phyloP scores from a whole-genome alignment of 2,113 vertebrate genomes.

The Thunnus thynnus region DNA sequence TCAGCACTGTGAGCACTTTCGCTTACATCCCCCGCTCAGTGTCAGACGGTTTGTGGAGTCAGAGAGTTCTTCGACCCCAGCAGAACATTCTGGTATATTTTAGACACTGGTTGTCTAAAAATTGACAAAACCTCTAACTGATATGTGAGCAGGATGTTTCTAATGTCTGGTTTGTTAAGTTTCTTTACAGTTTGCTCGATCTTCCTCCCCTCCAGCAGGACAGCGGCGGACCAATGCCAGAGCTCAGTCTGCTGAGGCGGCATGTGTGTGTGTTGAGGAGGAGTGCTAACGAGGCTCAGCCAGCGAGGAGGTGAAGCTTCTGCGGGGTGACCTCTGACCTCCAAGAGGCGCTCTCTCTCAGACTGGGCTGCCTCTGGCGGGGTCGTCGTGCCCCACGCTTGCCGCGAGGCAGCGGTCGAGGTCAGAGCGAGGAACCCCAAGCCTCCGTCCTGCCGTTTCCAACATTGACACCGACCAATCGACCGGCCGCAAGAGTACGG shows the following conservation, averaged over 20 bases:
- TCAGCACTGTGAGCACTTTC: constrained; percentile 49
- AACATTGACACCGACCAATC: constrained; percentile 60
- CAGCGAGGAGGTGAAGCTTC: constrained; percentile 64
- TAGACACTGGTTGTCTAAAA: constrained; percentile 40
- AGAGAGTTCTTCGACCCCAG: constrained; percentile 53
- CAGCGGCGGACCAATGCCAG: constrained; percentile 63
- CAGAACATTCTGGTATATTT: constrained; percentile 41
- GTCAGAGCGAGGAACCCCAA: constrained; percentile 67
- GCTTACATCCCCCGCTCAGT: constrained; percentile 51
- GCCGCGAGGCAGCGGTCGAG: constrained; percentile 57
- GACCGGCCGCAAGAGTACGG: constrained; percentile 40
- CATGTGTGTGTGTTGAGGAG: constrained; percentile 45
- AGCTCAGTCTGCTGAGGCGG: constrained; percentile 59
- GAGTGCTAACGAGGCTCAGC: constrained; percentile 69
- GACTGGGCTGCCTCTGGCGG: constrained; percentile 60
- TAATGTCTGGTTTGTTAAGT: constrained; percentile 67
- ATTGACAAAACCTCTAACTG: constrained; percentile 45
- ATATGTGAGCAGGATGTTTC: constrained; percentile 59
- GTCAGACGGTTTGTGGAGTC: constrained; percentile 51
- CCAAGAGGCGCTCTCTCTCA: constrained; percentile 53
- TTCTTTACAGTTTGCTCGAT: constrained; percentile 57
- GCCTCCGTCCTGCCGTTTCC: constrained; percentile 62
- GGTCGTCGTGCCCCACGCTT: constrained; percentile 53
- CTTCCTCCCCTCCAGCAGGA: constrained; percentile 68
- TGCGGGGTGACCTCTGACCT: constrained; percentile 67